Base-by-base conservation (phyloP, 2,888 invertebrate genomes). In the Ferrisia virgata region DNA sequence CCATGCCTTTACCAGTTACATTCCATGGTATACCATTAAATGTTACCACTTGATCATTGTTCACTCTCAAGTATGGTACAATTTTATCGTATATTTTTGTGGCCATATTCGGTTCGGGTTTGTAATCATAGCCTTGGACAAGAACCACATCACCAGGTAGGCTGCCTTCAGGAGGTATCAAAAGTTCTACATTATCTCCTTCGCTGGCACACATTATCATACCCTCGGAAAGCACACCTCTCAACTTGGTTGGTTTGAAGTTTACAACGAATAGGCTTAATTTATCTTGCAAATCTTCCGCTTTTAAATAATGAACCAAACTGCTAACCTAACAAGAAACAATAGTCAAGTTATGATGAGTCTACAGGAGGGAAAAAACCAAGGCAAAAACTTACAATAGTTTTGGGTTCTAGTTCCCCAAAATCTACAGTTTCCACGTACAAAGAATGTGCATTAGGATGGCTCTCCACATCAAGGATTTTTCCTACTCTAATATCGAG, bases 161-260 rank as follows among this genome's bases (percentile, higher is more conserved):
- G 64, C 93, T 90, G 64, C 90, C 91, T 81, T 87, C 87, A 0
- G 96, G 95, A 13, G 96, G 95, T 79, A 90, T 89, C 0, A 97
- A 89, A 1, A 96, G 92, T 90, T 97, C 96, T 0, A 96, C 94
- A 87, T 93, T 92, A 0, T 93, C 92, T 9, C 93, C 90, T 81
- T 92, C 91, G 47, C 93, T 93, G 2, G 97, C 98, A 90, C 98
- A 98, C 95, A 98, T 96, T 6, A 98, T 96, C 98, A 98, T 98
- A 1, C 94, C 98, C 89, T 97, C 95, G 0, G 97, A 97, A 82
- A 93, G 92, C 22, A 98, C 91, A 80, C 94, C 94, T 84, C 82
- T 28, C 13, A 82, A 31, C 40, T 82, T 82, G 4, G 33, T 13
- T 6, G 72, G 72, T 72, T 64, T 82, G 18, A 82, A 39, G n/a